These are phyloP conservation scores for Harpagifer antarcticus DNA, from an alignment of 2,797 vertebrate genomes.

Conservation along the genomic window DNA sequence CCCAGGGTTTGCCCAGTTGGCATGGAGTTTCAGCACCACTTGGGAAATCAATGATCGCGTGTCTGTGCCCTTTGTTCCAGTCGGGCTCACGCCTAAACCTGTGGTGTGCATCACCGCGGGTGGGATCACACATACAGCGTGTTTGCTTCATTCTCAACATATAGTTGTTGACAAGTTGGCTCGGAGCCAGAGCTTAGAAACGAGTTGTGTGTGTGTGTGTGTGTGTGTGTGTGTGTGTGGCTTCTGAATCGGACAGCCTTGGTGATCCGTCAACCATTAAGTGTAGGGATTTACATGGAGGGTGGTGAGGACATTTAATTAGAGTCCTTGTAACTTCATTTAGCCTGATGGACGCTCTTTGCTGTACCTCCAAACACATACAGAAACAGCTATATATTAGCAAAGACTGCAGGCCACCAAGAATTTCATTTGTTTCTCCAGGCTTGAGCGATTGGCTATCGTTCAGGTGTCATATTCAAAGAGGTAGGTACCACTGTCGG, in stretches of 20 bases:
- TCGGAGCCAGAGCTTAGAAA: neutral
- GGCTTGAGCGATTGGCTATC: constrained; percentile 5
- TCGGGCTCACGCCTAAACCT: constrained; percentile 41
- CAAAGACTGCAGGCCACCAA: neutral
- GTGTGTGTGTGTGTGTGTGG: neutral
- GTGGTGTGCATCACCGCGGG: constrained; percentile 33
- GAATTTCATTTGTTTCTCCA: constrained; percentile 19
- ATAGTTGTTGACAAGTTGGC: constrained; percentile 51
- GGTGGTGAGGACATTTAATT: constrained; percentile 46
- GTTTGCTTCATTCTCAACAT: constrained; percentile 36
- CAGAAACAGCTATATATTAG: constrained; percentile 24
- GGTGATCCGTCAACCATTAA: constrained; percentile 49
- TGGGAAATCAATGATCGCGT: constrained; percentile 60
- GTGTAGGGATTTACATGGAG: constrained; percentile 31
- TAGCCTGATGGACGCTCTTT: constrained; percentile 50
- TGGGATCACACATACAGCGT: constrained; percentile 58
- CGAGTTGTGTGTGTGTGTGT: neutral
- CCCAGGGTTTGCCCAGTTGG: constrained; percentile 48
- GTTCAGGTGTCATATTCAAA: constrained; percentile 43
- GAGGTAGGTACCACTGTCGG: too few relatives aligned
- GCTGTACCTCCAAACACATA: constrained; percentile 11
- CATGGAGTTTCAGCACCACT: constrained; percentile 40
- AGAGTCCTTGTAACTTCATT: constrained; percentile 56
- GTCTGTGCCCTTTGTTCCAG: constrained; percentile 53
- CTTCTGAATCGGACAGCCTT: constrained; percentile 10